phyloP scores from a whole-genome alignment of 1,140 invertebrate genomes.

The Platyscapa corneri region DNA sequence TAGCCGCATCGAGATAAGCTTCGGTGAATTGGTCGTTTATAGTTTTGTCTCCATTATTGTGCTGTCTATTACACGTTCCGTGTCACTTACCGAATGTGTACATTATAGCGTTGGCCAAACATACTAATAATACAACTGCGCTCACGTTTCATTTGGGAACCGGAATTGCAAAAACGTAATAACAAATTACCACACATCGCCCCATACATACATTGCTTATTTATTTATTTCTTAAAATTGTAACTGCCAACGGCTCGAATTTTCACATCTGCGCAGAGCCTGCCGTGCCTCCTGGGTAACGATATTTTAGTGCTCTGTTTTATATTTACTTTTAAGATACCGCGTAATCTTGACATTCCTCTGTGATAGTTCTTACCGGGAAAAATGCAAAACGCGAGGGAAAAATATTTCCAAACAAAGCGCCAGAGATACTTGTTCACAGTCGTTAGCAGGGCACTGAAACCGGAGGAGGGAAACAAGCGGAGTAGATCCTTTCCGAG shows the following conservation, averaged over 20 bases:
- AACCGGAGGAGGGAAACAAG: conserved; percentile 50
- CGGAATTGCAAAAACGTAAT: neutral
- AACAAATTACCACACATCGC: no score
- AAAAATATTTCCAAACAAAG: conserved; percentile 33
- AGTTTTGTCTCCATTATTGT: neutral
- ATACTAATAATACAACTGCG: neutral
- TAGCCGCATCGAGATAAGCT: neutral
- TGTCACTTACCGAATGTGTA: neutral
- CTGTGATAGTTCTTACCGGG: neutral
- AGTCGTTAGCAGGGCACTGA: conserved; percentile 27
- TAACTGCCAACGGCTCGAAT: no score
- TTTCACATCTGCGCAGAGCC: neutral
- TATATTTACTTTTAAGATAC: neutral
- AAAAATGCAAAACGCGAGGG: conserved; percentile 17
- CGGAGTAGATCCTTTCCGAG: conserved; percentile 41
- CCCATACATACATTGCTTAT: no score
- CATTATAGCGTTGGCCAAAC: neutral
- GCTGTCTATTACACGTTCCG: neutral
- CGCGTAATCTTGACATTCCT: neutral
- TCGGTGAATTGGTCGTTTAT: neutral
- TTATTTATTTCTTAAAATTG: no score
- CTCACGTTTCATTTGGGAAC: no score
- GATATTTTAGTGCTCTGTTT: neutral
- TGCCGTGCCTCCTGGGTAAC: no score
- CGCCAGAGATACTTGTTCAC: conserved; percentile 38